These are phyloP conservation scores for Apostichopus japonicus DNA, from an alignment of 35 echinoderm and acorn worm genomes.

Conservation along the genomic window DNA sequence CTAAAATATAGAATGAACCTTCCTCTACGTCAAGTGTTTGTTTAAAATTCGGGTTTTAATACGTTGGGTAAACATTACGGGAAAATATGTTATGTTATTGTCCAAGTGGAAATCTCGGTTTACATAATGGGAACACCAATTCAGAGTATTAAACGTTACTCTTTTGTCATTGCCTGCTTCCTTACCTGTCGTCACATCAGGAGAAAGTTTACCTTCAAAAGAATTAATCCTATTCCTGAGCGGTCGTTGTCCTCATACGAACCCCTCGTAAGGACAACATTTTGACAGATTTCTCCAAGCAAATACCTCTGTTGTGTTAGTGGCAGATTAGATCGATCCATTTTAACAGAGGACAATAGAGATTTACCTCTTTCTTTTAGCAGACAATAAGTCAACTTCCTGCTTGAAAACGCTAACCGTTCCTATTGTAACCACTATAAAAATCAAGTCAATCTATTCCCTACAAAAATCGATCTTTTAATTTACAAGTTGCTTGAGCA, in stretches of 20 bases:
- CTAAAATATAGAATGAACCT: background rate
- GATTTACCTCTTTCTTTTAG: background rate
- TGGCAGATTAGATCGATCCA: constrained; percentile 49
- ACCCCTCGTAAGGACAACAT: constrained; percentile 47
- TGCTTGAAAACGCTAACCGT: background rate
- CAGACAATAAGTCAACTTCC: background rate
- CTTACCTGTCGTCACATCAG: constrained; percentile 39
- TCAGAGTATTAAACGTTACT: constrained; percentile 3
- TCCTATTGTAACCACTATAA: too few species aligned
- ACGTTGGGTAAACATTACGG: constrained; percentile 31
- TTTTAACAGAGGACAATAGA: constrained; percentile 2
- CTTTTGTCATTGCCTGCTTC: constrained; percentile 12
- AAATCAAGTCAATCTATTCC: background rate
- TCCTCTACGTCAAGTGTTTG: constrained; percentile 2
- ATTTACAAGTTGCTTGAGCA: background rate
- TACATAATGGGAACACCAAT: constrained; percentile 44
- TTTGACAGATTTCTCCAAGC: constrained; percentile 45
- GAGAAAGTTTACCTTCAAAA: constrained; percentile 8
- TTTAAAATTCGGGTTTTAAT: constrained; percentile 45
- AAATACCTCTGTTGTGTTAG: constrained; percentile 52
- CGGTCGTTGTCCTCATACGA: constrained; percentile 50
- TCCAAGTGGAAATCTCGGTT: constrained; percentile 41
- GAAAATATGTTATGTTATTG: constrained; percentile 40
- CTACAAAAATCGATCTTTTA: background rate
- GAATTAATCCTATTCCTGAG: constrained; percentile 39